Percentiles rank a stretch among this genome's conserved stretches.
Conservation (phyloP, 2,888 invertebrate species). For the Lacanobia wlatinum region DNA sequence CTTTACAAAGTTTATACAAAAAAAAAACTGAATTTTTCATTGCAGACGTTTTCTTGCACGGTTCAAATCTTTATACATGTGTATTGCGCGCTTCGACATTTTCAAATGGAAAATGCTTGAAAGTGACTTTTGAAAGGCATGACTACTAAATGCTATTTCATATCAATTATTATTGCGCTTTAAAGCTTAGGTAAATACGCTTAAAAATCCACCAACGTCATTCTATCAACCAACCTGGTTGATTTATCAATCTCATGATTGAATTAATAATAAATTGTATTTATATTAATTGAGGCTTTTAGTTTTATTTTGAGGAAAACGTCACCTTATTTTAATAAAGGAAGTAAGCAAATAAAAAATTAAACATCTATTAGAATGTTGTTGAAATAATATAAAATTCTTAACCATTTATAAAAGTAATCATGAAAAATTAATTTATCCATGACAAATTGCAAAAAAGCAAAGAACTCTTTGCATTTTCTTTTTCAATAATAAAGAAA, state of each 20-base stretch:
- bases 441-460: constrained; percentile 44
- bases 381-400: constrained; percentile 21
- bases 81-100: not conserved
- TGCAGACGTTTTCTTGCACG: not conserved
- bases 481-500: constrained; percentile 20
- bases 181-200: constrained; percentile 35
- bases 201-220: constrained; percentile 10
- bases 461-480: constrained; percentile 10
- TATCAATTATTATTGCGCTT: constrained; percentile 29
- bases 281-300: constrained; percentile 49
- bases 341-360: constrained; percentile 14
- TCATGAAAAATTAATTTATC: constrained; percentile 41
- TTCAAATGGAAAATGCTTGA: not conserved
- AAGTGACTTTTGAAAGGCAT: constrained; percentile 10
- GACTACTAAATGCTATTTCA: not conserved
- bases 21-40: not conserved
- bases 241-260: constrained; percentile 12
- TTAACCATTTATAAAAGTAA: constrained; percentile 6
- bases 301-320: constrained; percentile 10
- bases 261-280: constrained; percentile 15
- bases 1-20: not conserved
- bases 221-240: constrained; percentile 14
- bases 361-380: constrained; percentile 7
- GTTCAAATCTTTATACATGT: not conserved
- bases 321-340: constrained; percentile 9